Evolutionary conservation across 2,113 vertebrate genomes (phyloP).

Genomic region (Semnornis frantzii): DNA sequence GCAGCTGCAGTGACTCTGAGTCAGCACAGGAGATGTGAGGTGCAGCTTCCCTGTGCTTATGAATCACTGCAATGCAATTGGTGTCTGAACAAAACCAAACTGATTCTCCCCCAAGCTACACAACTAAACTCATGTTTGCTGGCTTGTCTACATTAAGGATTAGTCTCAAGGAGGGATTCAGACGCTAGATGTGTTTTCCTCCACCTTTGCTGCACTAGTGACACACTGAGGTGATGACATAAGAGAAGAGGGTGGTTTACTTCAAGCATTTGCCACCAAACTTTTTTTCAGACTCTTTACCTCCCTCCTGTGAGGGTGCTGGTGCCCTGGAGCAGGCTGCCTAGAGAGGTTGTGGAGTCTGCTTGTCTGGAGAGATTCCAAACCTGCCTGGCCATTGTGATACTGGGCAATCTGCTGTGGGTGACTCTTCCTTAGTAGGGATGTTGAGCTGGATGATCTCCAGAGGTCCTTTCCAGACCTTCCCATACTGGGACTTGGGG

Average conservation of each 20-base stretch:
- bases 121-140: neutral
- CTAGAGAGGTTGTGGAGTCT: too few species aligned
- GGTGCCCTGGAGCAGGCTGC: too few species aligned
- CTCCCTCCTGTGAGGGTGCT: neutral
- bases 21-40: neutral
- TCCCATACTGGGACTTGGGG: too few species aligned
- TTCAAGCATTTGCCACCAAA: neutral
- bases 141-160: neutral
- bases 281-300: neutral
- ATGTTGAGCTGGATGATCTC: too few species aligned
- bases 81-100: neutral
- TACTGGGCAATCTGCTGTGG: too few species aligned
- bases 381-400: too few species aligned
- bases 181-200: neutral
- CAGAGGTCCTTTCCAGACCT: too few species aligned
- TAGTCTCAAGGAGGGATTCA: neutral
- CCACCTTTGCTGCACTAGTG: neutral
- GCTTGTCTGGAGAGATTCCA: too few species aligned
- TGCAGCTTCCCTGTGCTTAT: too few species aligned
- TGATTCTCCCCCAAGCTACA: neutral
- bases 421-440: too few species aligned
- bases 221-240: neutral
- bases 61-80: neutral
- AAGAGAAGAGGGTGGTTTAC: neutral
- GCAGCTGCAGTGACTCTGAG: neutral